Evolutionary conservation across 2,888 invertebrate species (phyloP).

Genomic region (Trichacis sp.): DNA sequence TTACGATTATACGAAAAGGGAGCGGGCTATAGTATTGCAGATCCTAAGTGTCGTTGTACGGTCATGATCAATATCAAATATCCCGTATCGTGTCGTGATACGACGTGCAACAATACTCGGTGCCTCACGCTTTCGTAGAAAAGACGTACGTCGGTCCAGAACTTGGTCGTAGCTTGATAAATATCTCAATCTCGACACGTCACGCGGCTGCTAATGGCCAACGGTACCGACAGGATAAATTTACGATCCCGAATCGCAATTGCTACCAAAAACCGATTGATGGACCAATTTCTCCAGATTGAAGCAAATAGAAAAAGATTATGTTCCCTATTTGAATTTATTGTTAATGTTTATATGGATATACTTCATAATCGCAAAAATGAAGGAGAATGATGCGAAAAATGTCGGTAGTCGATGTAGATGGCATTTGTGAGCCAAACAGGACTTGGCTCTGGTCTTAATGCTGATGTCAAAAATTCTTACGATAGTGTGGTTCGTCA

Average conservation of each 20-base stretch:
- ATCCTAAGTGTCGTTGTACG: constrained; percentile 36
- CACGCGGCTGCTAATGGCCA: constrained; percentile 10
- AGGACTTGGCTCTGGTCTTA: no score
- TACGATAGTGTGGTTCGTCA: no score
- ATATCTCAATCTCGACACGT: constrained; percentile 38
- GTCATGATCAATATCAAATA: constrained; percentile 50
- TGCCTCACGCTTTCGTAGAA: constrained; percentile 42
- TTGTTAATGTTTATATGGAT: no score
- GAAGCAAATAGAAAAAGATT: no score
- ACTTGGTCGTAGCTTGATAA: constrained; percentile 32
- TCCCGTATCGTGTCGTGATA: constrained; percentile 48
- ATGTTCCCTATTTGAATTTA: no score
- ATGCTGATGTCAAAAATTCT: no score
- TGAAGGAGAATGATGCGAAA: no score
- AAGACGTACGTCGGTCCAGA: constrained; percentile 36
- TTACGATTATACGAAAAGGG: not conserved
- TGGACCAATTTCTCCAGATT: no score
- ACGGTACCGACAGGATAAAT: constrained; percentile 4
- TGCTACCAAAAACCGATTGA: no score
- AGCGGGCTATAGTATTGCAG: constrained; percentile 31
- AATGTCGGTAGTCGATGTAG: no score
- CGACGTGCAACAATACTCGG: constrained; percentile 41
- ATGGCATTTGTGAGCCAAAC: no score
- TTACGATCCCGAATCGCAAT: not conserved
- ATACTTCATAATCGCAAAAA: no score